Percentiles rank a stretch among this genome's conserved stretches.
phyloP scores from a whole-genome alignment of 2,113 vertebrate genomes.

The Callorhinus ursinus region DNA sequence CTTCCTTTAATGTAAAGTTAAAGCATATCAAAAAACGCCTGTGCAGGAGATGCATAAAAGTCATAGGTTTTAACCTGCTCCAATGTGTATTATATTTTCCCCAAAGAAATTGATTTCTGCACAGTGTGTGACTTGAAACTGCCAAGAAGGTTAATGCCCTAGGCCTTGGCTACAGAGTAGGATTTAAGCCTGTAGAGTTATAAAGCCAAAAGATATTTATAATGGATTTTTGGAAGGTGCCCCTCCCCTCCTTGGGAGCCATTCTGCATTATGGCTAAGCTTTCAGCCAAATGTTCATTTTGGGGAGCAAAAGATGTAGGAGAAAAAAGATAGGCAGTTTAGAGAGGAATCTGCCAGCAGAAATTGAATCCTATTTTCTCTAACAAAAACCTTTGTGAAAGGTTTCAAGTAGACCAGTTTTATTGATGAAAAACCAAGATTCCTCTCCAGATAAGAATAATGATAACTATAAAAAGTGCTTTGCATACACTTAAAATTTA shows the following conservation, averaged over 20 bases:
- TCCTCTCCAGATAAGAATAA: conserved; percentile 50
- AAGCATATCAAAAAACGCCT: conserved; percentile 3
- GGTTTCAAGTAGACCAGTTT: conserved; percentile 48
- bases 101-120: conserved; percentile 70
- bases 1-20: conserved; percentile 45
- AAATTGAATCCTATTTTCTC: conserved; percentile 61
- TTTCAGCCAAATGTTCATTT: conserved; percentile 73
- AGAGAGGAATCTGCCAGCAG: conserved; percentile 51
- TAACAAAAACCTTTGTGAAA: conserved; percentile 58
- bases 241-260: conserved; percentile 20
- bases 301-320: conserved; percentile 34
- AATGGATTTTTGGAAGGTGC: conserved; percentile 69
- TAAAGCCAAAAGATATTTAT: conserved; percentile 65
- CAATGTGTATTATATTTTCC: conserved; percentile 59
- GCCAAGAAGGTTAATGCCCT: conserved; percentile 68
- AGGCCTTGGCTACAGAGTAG: conserved; percentile 57
- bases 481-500: conserved; percentile 53
- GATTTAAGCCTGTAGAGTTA: conserved; percentile 64
- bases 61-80: conserved; percentile 55
- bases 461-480: conserved; percentile 45
- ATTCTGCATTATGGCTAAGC: conserved; percentile 63
- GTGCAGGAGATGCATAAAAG: conserved; percentile 51
- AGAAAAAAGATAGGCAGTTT: conserved; percentile 39
- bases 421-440: conserved; percentile 47
- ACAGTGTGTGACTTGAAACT: conserved; percentile 66